A percentile compares a stretch with the other conserved stretches of the same genome.
These are phyloP conservation scores for Cyclopterus lumpus DNA, from an alignment of 2,797 vertebrate genomes.

Conservation along the genomic window DNA sequence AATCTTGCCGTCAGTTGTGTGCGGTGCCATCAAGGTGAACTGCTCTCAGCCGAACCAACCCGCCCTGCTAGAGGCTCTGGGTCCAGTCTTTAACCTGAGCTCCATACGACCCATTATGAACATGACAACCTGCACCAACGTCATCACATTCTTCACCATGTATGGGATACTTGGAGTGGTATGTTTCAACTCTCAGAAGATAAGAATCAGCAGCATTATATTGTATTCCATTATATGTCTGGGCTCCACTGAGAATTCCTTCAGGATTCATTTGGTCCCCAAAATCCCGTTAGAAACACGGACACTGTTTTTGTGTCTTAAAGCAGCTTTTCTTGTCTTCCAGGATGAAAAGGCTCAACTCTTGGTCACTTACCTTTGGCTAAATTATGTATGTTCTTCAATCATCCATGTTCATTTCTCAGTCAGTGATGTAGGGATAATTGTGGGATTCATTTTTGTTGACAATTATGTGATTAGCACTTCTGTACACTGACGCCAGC, in stretches of 20 bases:
- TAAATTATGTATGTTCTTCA: conserved; percentile 67
- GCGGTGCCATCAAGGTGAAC: conserved; percentile 37
- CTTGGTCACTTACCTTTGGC: conserved; percentile 80
- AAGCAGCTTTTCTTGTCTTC: conserved; percentile 22
- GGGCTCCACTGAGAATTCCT: not conserved
- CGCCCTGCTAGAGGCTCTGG: conserved; percentile 68
- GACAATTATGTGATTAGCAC: not conserved
- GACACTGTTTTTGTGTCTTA: not conserved
- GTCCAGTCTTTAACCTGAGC: conserved; percentile 64
- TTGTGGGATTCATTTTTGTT: not conserved
- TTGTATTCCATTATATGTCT: not conserved
- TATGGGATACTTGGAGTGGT: conserved; percentile 83
- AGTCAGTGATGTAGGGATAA: not conserved
- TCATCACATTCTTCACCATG: conserved; percentile 75
- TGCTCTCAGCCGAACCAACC: conserved; percentile 67
- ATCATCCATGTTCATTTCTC: not conserved
- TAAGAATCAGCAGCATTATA: not conserved
- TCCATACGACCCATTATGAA: conserved; percentile 72
- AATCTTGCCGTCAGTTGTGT: conserved; percentile 41
- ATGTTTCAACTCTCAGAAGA: conserved; percentile 37
- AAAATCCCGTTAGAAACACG: not conserved
- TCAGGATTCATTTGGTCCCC: not conserved
- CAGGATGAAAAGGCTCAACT: conserved; percentile 84
- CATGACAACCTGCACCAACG: conserved; percentile 54
- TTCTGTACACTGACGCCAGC: not conserved